A percentile compares a stretch with the other conserved stretches of the same genome.
phyloP scores from a whole-genome alignment of 2,888 invertebrate species.

The Penaeus monodon region DNA sequence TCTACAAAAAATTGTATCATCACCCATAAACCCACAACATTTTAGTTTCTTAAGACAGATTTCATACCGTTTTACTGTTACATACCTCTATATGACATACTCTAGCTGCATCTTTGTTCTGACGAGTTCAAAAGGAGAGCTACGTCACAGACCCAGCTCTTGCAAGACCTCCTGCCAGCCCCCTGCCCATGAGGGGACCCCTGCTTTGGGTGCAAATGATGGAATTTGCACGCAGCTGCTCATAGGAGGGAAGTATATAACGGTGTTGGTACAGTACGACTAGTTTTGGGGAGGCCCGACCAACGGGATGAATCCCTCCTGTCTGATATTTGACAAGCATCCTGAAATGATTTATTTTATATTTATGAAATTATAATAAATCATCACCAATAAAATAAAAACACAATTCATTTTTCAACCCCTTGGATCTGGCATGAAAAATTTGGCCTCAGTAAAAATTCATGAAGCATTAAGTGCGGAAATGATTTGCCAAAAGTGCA shows the following conservation, averaged over 20 bases:
- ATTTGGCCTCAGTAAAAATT: too few relatives aligned
- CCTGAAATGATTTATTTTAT: slow-evolving; percentile 72
- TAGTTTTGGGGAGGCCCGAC: slow-evolving; percentile 97
- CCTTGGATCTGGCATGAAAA: too few relatives aligned
- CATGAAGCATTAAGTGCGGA: too few relatives aligned
- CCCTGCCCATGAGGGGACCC: slow-evolving; percentile 70
- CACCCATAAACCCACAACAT: too few relatives aligned
- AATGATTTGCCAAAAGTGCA: too few relatives aligned
- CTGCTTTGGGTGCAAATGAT: background rate
- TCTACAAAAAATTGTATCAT: too few relatives aligned
- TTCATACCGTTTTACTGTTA: background rate
- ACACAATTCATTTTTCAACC: too few relatives aligned
- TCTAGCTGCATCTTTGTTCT: slow-evolving; percentile 98
- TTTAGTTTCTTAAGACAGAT: too few relatives aligned
- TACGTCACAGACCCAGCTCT: slow-evolving; percentile 78
- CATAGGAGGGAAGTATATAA: slow-evolving; percentile 96
- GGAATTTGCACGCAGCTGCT: slow-evolving; percentile 82
- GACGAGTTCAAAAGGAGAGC: slow-evolving; percentile 94
- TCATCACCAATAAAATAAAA: too few relatives aligned
- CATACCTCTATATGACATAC: slow-evolving; percentile 79
- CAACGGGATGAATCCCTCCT: slow-evolving; percentile 95
- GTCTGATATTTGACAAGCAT: slow-evolving; percentile 95
- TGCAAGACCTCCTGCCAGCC: slow-evolving; percentile 85
- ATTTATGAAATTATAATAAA: too few relatives aligned
- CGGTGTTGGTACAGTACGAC: slow-evolving; percentile 93